phyloP scores from a whole-genome alignment of 2,888 invertebrate genomes.

The Tenthredo mesomela region DNA sequence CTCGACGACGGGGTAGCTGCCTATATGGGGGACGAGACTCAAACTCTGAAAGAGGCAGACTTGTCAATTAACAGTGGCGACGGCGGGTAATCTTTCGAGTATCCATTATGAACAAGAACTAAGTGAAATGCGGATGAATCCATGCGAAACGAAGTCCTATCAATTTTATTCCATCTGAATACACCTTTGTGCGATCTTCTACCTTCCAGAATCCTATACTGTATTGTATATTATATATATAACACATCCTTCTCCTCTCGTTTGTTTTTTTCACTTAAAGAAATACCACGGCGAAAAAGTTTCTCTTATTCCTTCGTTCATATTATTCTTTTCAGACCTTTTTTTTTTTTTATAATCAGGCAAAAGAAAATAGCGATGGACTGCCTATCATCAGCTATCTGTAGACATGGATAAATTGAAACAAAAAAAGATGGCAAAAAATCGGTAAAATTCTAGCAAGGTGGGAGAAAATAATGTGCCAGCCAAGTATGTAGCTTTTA shows the following conservation, averaged over 20 bases:
- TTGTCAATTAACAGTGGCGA: conserved; percentile 72
- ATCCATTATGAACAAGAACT: conserved; percentile 68
- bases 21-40: background rate
- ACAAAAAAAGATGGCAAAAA: background rate
- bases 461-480: background rate
- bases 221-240: background rate
- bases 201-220: background rate
- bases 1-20: conserved; percentile 3
- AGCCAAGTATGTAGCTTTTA: background rate
- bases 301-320: background rate
- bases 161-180: conserved; percentile 68
- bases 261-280: background rate
- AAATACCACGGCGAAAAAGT: background rate
- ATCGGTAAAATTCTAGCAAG: too few relatives aligned
- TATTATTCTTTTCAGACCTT: background rate
- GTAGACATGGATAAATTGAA: background rate
- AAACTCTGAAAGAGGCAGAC: conserved; percentile 51
- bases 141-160: conserved; percentile 66
- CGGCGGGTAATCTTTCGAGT: conserved; percentile 73
- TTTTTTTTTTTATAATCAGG: background rate
- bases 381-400: background rate
- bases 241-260: background rate
- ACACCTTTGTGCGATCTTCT: conserved; percentile 56
- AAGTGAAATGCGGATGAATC: conserved; percentile 54
- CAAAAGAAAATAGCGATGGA: background rate